Evolutionary conservation across 2,888 invertebrate genomes (phyloP).

Genomic region (Siphonodentalium dalli): DNA sequence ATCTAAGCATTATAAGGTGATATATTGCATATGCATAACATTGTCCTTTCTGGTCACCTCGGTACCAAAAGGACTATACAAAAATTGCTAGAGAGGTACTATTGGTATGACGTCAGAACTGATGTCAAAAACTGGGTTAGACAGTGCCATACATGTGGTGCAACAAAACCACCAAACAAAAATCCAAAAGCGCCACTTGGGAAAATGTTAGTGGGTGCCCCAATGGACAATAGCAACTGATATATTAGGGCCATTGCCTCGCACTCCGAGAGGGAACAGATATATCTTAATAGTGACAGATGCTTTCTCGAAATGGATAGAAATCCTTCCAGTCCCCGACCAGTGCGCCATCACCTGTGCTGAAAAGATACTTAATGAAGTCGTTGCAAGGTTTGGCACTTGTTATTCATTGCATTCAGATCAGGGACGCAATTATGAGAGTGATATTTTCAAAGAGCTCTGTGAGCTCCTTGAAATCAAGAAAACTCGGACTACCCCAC

Average conservation of each 20-base stretch:
- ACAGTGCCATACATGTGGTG: constrained; percentile 21
- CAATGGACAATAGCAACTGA: constrained; percentile 25
- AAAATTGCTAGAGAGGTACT: constrained; percentile 6
- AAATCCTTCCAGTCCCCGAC: constrained; percentile 24
- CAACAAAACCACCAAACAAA: constrained; percentile 12
- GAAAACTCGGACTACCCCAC: constrained; percentile 24
- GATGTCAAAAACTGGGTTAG: constrained; percentile 16
- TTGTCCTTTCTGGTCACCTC: constrained; percentile 14
- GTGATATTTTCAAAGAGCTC: constrained; percentile 23
- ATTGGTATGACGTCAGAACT: constrained; percentile 16
- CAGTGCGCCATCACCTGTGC: constrained; percentile 26
- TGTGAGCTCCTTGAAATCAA: constrained; percentile 27
- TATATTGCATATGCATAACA: constrained; percentile 18
- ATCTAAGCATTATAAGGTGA: no score
- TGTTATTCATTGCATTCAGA: constrained; percentile 24
- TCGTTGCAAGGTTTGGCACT: constrained; percentile 23
- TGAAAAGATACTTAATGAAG: constrained; percentile 24
- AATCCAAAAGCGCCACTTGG: constrained; percentile 19
- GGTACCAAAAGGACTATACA: constrained; percentile 16
- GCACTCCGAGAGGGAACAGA: constrained; percentile 25
- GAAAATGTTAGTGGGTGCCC: constrained; percentile 18
- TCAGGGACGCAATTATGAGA: constrained; percentile 29
- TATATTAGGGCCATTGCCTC: constrained; percentile 27
- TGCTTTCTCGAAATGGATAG: constrained; percentile 29
- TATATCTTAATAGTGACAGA: constrained; percentile 31